Evolutionary conservation across 2,888 invertebrate species (phyloP), one percentile per base, ranked within the genome.

Genomic region (Sinelater perroti): DNA sequence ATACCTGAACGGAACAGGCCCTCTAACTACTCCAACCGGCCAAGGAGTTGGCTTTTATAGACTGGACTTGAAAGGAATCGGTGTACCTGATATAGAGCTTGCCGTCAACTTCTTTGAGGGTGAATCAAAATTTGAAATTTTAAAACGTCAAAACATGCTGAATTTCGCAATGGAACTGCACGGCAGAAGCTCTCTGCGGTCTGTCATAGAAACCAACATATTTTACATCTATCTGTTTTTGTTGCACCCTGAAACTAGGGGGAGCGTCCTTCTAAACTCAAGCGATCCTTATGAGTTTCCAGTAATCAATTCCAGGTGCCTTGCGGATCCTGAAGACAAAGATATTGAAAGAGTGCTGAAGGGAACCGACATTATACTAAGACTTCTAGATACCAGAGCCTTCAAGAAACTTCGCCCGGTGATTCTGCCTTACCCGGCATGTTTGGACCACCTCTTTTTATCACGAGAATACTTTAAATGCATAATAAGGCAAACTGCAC

Each of bases 401-500:
- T 85, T 89, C 73, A 82, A 83, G 68, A 78, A 76, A 11, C 80
- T 83, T 14, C 85, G 85, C 0, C 79, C 87, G 0, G 78, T 73
- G 10, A 67, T 86, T 3, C 74, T 84, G 45, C 35, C 36, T 1
- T 26, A 45, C 36, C 82, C 82, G 0, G 78, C 78, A 1, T 87
- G 87, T 71, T 75, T 74, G 13, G 51, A 72, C 0, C 60, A 75
- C 7, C 51, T 61, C 3, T 84, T 83, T 53, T 83, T 81, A 62
- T 79, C 83, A 1, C 87, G 87, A 58, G 82, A 82, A 28, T 89
- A 88, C 68, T 88, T 88, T 87, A 83, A 84, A 55, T 89, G 89
- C 71, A 84, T 85, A 6, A 55, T 68, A 13, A 62, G 61, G 52
- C 61, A 85, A 3, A 69, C 86, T 28, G 84, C 87, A 0, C 81